Base-by-base conservation (phyloP, 2,888 invertebrate genomes). In the Drosophila infuscata region DNA sequence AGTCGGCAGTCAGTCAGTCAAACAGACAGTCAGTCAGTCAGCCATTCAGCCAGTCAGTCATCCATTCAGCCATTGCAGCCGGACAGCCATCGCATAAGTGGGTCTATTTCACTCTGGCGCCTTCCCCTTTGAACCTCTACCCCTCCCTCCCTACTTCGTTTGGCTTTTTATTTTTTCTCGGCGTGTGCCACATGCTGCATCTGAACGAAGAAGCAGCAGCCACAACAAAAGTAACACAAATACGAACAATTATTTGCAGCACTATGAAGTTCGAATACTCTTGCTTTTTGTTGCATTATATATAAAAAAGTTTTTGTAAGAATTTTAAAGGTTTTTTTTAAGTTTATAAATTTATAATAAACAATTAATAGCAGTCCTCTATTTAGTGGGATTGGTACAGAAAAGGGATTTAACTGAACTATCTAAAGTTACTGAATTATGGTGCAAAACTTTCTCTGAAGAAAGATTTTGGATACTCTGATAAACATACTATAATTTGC, bases 111-210 rank as follows among this genome's bases (percentile, higher is more conserved):
- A 52, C 20, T 65, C 52, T 17, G 35, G 60, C 20, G 63, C 52
- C 70, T 48, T 30, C 58, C 58, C 48, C 68, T 61, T 74, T 56
- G 36, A 69, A 35, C 33, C 25, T 30, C 15, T n/a, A 25, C 17
- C 63, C n/a, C 20, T 57, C 63, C n/a, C 20, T 57, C 9, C 7
- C n/a, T 36, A 41, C 58, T 51, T 51, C 56, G 46, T 56, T 30
- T 46, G 25, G 46, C 3, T 29, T 51, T 3, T 33, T 25, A 30
- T 33, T 32, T 38, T 64, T 32, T 30, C 20, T 20, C 54, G 73
- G 61, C 78, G 82, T 79, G 79, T 79, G 79, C 81, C 79, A 78
- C 74, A 72, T 69, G 76, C 68, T 25, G 59, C 64, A 67, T 54
- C 51, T 49, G 33, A 43, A 48, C 25, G 43, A 29, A 58, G 41